Conservation (phyloP, 2,888 invertebrate genomes). For the Caenorhabditis zanzibari region DNA sequence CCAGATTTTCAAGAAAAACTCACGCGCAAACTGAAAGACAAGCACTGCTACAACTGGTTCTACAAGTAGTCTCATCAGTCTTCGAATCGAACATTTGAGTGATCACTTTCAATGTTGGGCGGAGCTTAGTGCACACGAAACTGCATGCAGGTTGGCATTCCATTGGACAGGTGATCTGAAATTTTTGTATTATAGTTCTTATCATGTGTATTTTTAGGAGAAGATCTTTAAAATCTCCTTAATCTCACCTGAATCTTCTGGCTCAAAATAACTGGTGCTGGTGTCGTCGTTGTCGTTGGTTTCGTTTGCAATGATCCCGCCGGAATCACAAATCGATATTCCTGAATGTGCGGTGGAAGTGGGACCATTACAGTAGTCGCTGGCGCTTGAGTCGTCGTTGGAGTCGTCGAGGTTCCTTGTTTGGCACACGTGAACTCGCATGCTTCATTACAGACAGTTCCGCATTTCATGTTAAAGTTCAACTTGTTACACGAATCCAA, state of each 20-base stretch:
- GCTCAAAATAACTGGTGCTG: slow-evolving; percentile 33
- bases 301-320: slow-evolving; percentile 36
- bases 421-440: slow-evolving; percentile 72
- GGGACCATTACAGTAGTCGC: slow-evolving; percentile 36
- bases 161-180: slow-evolving; percentile 50
- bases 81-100: slow-evolving; percentile 65
- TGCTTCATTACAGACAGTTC: slow-evolving; percentile 66
- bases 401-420: slow-evolving; percentile 46
- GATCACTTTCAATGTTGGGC: slow-evolving; percentile 61
- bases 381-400: slow-evolving; percentile 46
- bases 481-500: slow-evolving; percentile 64
- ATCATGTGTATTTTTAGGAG: too few relatives aligned
- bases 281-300: slow-evolving; percentile 22
- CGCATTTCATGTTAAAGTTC: slow-evolving; percentile 62
- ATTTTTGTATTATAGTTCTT: too few relatives aligned
- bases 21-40: slow-evolving; percentile 60
- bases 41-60: slow-evolving; percentile 47
- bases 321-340: slow-evolving; percentile 71
- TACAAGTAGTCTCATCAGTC: slow-evolving; percentile 53
- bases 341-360: slow-evolving; percentile 60
- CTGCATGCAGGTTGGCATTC: slow-evolving; percentile 64
- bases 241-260: slow-evolving; percentile 43
- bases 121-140: slow-evolving; percentile 63
- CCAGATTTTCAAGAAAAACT: slow-evolving; percentile 4
- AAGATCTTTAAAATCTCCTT: not conserved